A percentile compares a stretch with the other conserved stretches of the same genome.
Evolutionary conservation across 2,797 vertebrate genomes (phyloP).

Genomic region (Leptatherina wallacei): DNA sequence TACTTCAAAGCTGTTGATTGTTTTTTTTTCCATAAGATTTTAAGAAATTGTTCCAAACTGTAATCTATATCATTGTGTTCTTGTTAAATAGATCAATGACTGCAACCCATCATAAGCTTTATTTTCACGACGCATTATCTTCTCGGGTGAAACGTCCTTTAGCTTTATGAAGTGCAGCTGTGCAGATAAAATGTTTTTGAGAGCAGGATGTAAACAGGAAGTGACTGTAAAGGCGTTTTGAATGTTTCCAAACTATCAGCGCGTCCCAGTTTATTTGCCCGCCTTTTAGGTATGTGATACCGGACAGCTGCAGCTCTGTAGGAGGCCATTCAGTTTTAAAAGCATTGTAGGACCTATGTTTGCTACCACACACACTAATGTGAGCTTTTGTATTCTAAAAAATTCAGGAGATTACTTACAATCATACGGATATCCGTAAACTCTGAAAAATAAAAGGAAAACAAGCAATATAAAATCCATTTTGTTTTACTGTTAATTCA

Average conservation of each 20-base stretch:
- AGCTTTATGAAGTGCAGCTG: background rate
- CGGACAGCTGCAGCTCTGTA: background rate
- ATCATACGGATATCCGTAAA: slow-evolving; percentile 35
- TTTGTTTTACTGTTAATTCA: rapidly evolving
- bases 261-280: background rate
- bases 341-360: background rate
- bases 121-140: background rate
- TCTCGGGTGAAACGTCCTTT: background rate
- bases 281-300: too few species aligned
- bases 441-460: slow-evolving; percentile 36
- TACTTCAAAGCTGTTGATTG: too few species aligned
- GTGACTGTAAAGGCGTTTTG: background rate
- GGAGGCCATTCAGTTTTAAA: background rate
- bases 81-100: too few species aligned
- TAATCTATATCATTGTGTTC: too few species aligned
- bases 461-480: background rate
- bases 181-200: background rate
- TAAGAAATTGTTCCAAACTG: too few species aligned
- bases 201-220: slow-evolving; percentile 20
- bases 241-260: background rate
- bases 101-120: too few species aligned
- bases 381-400: background rate
- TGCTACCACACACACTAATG: background rate
- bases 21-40: too few species aligned
- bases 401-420: slow-evolving; percentile 52